A percentile compares a stretch with the other conserved stretches of the same genome.
These are phyloP conservation scores for Diorhabda elongata DNA, from an alignment of 1,140 invertebrate species.

Conservation along the genomic window DNA sequence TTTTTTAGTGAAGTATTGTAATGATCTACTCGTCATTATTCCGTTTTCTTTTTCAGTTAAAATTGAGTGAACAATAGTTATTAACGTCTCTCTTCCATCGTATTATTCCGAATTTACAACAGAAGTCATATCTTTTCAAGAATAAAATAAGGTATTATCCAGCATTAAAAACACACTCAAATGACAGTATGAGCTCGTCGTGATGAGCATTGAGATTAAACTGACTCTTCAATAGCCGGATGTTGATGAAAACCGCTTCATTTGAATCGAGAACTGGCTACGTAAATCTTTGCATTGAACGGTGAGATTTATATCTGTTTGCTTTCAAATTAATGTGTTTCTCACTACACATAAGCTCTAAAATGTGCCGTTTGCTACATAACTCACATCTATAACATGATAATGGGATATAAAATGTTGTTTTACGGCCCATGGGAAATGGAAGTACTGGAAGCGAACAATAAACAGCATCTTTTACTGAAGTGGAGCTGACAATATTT, in stretches of 20 bases:
- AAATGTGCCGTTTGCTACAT: not conserved
- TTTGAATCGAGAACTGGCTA: slow-evolving; percentile 31
- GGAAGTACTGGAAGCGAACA: too few relatives aligned
- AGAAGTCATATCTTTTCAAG: not conserved
- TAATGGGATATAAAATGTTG: too few relatives aligned
- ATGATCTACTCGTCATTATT: too few relatives aligned
- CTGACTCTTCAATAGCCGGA: slow-evolving; percentile 35
- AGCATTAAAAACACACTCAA: slow-evolving; percentile 9
- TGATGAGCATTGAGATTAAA: slow-evolving; percentile 22
- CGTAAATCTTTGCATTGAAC: slow-evolving; percentile 35
- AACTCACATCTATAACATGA: not conserved
- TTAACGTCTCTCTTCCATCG: not conserved
- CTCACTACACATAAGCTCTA: slow-evolving; percentile 12
- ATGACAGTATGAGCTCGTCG: slow-evolving; percentile 21
- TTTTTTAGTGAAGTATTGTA: too few relatives aligned
- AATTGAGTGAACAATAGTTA: too few relatives aligned
- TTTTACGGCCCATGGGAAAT: too few relatives aligned
- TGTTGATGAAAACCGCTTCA: slow-evolving; percentile 31
- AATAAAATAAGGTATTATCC: slow-evolving; percentile 2
- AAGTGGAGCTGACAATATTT: too few relatives aligned
- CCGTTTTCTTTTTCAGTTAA: too few relatives aligned
- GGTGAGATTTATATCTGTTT: slow-evolving; percentile 32
- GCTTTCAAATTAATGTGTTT: slow-evolving; percentile 27
- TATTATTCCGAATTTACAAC: not conserved
- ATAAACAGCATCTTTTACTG: too few relatives aligned